These are phyloP conservation scores for Bungarus multicinctus DNA, from an alignment of 2,113 vertebrate species.

Conservation along the genomic window DNA sequence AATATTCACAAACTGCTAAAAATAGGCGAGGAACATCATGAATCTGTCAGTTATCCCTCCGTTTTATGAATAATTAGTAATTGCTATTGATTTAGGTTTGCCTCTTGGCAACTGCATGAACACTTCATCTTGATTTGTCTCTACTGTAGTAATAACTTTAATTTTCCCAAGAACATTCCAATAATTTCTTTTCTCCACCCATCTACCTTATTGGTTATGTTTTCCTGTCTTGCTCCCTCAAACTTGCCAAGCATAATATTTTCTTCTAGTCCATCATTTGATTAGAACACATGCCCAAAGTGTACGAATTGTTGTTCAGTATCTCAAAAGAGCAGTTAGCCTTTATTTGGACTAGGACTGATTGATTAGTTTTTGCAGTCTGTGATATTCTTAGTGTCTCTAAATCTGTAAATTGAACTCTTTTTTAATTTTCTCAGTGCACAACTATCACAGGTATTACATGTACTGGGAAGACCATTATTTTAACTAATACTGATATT, in stretches of 20 bases:
- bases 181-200: background rate
- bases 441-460: background rate
- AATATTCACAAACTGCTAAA: background rate
- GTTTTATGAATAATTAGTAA: background rate
- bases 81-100: background rate
- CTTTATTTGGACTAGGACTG: background rate
- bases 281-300: background rate
- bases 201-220: background rate
- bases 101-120: background rate
- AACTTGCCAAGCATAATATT: background rate
- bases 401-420: background rate
- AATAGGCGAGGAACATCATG: background rate
- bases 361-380: background rate
- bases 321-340: background rate
- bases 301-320: background rate
- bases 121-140: background rate
- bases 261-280: background rate
- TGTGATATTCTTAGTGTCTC: background rate
- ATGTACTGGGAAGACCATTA: background rate
- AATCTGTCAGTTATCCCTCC: background rate
- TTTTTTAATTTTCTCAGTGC: background rate
- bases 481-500: background rate
- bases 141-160: background rate
- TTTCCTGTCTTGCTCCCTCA: background rate
- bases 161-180: background rate